A percentile compares a stretch with the other conserved stretches of the same genome.
Conservation (phyloP, 2,888 invertebrate species). For the Atherix ibis region DNA sequence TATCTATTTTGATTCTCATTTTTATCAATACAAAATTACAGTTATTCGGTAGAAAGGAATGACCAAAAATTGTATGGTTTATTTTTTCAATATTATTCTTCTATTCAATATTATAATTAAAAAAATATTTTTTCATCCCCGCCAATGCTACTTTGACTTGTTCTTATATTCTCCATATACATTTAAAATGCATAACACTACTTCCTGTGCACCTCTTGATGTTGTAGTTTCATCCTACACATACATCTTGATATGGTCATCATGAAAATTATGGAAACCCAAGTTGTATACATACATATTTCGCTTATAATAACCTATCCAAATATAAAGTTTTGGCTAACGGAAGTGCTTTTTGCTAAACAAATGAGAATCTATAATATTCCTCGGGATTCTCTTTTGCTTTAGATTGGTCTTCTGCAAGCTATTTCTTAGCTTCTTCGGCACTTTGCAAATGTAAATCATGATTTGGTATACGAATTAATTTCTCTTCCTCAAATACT, state of each 20-base stretch:
- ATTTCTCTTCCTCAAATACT: conserved; percentile 5
- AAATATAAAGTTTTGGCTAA: conserved; percentile 13
- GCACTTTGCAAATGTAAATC: conserved; percentile 6
- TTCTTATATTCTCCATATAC: too few species aligned
- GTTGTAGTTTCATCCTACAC: conserved; percentile 19
- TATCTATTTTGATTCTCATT: too few species aligned
- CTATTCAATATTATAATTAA: too few species aligned
- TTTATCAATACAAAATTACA: too few species aligned
- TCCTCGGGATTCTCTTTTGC: conserved; percentile 6
- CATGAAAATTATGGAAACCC: conserved; percentile 17
- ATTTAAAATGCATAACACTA: conserved; percentile 5
- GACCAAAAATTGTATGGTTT: too few species aligned
- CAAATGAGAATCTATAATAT: conserved; percentile 6
- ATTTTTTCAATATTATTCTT: too few species aligned
- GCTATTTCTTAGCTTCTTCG: conserved; percentile 5
- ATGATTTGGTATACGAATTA: conserved; percentile 3
- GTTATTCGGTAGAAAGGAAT: too few species aligned
- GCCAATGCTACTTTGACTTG: too few species aligned
- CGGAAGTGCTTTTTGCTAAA: too few species aligned
- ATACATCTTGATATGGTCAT: conserved; percentile 17
- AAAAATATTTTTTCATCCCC: too few species aligned
- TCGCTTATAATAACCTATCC: conserved; percentile 18
- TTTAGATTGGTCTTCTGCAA: conserved; percentile 5
- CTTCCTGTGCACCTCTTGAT: conserved; percentile 18
- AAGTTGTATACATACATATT: conserved; percentile 18